These are phyloP conservation scores for Chironomus striatipennis DNA, from an alignment of 1,140 invertebrate species.

Conservation along the genomic window DNA sequence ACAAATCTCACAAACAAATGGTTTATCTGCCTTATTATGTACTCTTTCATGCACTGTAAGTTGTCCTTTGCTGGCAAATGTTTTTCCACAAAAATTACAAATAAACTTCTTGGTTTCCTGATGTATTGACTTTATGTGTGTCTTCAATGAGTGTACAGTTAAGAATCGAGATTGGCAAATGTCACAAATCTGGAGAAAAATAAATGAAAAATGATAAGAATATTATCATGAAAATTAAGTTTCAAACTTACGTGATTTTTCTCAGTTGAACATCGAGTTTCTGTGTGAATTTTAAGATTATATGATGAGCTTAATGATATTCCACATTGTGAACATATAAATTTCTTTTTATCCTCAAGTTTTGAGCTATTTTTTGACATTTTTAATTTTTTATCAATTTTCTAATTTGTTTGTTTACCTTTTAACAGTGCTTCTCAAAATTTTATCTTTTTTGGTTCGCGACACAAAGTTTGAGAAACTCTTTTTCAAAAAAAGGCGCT, in stretches of 20 bases:
- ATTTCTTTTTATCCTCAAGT: not conserved
- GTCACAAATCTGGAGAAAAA: not conserved
- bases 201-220: not conserved
- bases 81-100: not conserved
- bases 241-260: not conserved
- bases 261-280: not conserved
- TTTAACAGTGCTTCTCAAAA: too few species aligned
- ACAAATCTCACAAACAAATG: slow-evolving; percentile 43
- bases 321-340: not conserved
- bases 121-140: not conserved
- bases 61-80: slow-evolving; percentile 29
- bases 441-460: too few species aligned
- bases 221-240: not conserved
- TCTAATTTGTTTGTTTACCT: too few species aligned
- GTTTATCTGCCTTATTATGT: slow-evolving; percentile 44
- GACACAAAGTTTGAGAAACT: too few species aligned
- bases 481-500: too few species aligned
- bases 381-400: not conserved
- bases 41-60: slow-evolving; percentile 39
- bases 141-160: not conserved
- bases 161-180: not conserved
- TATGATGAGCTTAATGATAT: slow-evolving; percentile 1
- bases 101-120: not conserved
- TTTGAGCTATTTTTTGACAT: not conserved
- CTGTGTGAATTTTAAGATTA: not conserved